phyloP scores from a whole-genome alignment of 2,888 invertebrate species.

The Siphlonurus alternatus region DNA sequence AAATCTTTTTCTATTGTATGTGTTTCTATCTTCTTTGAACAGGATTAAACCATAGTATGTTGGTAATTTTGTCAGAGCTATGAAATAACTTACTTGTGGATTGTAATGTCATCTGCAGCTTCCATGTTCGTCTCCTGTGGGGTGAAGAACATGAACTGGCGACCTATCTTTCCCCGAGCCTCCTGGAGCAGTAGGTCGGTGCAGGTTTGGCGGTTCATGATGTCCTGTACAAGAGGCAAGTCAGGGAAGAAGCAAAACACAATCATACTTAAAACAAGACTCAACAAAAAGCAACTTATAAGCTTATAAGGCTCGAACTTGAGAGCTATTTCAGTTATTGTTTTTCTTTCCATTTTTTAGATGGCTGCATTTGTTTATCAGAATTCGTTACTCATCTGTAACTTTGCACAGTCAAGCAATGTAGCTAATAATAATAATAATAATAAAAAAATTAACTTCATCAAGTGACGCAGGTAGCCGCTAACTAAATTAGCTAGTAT shows the following conservation, averaged over 20 bases:
- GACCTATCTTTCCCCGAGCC: conserved; percentile 43
- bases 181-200: conserved; percentile 61
- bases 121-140: conserved; percentile 53
- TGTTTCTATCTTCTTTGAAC: too few relatives aligned
- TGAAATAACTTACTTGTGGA: conserved; percentile 34
- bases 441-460: too few relatives aligned
- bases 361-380: too few relatives aligned
- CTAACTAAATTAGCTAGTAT: too few relatives aligned
- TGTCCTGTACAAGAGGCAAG: conserved; percentile 11
- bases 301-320: neutral
- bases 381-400: too few relatives aligned
- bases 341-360: neutral
- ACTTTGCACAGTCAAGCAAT: too few relatives aligned
- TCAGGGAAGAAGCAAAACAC: neutral
- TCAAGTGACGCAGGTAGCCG: too few relatives aligned
- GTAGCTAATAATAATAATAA: too few relatives aligned
- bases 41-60: too few relatives aligned
- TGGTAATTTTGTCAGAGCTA: too few relatives aligned
- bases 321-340: neutral
- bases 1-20: too few relatives aligned
- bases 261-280: neutral
- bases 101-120: conserved; percentile 33
- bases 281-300: neutral
- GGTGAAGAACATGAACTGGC: conserved; percentile 81
- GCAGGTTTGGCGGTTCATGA: conserved; percentile 50